Base-by-base conservation (phyloP, 2,113 vertebrate genomes). In the Pterocles gutturalis region DNA sequence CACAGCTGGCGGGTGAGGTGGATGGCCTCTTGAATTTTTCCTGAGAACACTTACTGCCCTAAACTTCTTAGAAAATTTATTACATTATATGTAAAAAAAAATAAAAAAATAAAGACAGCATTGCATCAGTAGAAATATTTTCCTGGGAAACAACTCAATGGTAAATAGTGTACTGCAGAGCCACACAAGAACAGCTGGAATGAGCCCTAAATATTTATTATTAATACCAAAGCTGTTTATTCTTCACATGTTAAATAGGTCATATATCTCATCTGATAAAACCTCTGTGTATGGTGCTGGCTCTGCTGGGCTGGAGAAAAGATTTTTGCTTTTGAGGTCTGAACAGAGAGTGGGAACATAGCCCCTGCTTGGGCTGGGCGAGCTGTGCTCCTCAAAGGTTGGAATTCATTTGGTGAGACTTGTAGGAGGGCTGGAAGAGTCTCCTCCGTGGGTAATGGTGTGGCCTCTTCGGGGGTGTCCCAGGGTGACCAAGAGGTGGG, bases 171-270 rank as follows among this genome's bases (percentile, higher is more conserved):
- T 21, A 41, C 62, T 86, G 29, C 70, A 73, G 53, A 92, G 80
- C 87, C 91, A 54, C 73, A n/a, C 62, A 15, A 45, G 85, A 91
- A 57, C 77, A 94, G 86, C 83, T 78, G 67, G 75, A 90, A 83
- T 2, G 13, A 96, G 91, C 87, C 95, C 93, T 65, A 93, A 95
- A 92, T 96, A 97, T 96, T 95, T 76, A 97, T 97, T 96, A 96
- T 97, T 96, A 89, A 97, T 96, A 80, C 57, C n/a, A 41, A 91
- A 95, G 91, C 66, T 92, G 82, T 92, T 96, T 96, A 89, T 95
- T 93, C 96, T 95, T 92, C 69, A 41, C 91, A 83, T 92, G 92
- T 96, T 96, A 97, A 97, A 96, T 97, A 94, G 96, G 96, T 95
- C 95, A 91, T 73, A 86, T 65, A 81, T 72, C 88, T 86, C 77